phyloP scores from a whole-genome alignment of 2,797 vertebrate species.

The Falco berigora region DNA sequence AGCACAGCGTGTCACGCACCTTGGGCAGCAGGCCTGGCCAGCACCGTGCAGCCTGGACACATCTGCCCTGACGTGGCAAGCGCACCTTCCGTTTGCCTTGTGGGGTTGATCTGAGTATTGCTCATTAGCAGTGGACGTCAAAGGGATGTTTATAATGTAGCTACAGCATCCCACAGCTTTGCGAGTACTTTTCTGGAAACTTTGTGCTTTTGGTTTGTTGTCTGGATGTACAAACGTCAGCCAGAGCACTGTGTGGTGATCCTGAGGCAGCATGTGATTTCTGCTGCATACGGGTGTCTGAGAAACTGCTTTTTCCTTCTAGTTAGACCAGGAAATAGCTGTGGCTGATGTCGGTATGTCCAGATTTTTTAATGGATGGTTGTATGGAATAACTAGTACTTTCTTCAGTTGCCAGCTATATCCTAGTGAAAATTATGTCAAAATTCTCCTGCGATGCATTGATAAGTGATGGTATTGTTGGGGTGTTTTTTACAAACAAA shows the following conservation, averaged over 20 bases:
- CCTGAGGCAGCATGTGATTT: background rate
- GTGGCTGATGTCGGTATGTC: background rate
- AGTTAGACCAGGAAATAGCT: background rate
- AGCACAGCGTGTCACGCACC: background rate
- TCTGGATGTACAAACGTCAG: rapidly evolving
- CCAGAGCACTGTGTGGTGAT: background rate
- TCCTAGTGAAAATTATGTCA: background rate
- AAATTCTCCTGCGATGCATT: rapidly evolving
- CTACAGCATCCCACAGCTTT: rapidly evolving
- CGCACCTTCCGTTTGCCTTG: rapidly evolving
- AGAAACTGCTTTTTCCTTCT: background rate
- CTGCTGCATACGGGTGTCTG: background rate
- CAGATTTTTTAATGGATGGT: background rate
- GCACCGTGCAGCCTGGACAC: rapidly evolving
- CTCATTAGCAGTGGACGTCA: rapidly evolving
- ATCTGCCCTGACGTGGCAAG: rapidly evolving
- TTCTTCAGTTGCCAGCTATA: background rate
- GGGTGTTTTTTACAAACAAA: too few species aligned
- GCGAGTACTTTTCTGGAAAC: background rate
- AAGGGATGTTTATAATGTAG: background rate
- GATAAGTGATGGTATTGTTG: background rate
- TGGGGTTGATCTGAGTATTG: rapidly evolving
- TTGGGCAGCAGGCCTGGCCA: background rate
- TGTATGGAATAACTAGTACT: background rate
- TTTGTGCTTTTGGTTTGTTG: background rate